Evolutionary conservation across 2,113 vertebrate genomes (phyloP).

Genomic region (Dolichotis patagonum): DNA sequence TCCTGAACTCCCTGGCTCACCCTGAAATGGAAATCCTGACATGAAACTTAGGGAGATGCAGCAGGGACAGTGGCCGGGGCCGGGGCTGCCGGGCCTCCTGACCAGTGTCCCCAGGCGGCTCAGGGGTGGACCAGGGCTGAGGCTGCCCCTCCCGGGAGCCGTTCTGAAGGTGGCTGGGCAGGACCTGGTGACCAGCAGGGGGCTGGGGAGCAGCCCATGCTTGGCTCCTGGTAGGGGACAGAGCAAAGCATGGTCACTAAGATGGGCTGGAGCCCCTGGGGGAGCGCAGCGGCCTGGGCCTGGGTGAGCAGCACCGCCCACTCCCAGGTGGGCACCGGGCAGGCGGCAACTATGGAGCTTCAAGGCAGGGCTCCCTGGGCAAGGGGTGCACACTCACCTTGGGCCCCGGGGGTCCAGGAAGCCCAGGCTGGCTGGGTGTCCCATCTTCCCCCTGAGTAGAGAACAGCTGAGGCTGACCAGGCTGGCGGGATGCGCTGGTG

Average conservation of each 20-base stretch:
- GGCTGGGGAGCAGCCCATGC: background rate
- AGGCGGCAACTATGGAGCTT: background rate
- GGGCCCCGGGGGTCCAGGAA: conserved; percentile 86
- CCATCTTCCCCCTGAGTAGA: conserved; percentile 92
- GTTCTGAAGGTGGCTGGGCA: background rate
- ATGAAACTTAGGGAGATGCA: background rate
- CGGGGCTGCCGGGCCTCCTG: background rate
- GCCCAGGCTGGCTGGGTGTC: conserved; percentile 89
- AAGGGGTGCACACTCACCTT: conserved; percentile 85
- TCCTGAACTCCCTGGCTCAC: conserved; percentile 82
- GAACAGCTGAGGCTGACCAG: background rate
- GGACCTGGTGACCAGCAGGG: background rate
- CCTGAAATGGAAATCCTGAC: conserved; percentile 72
- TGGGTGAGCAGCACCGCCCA: too few species aligned
- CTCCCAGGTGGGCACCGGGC: fast-evolving
- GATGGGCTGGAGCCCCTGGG: background rate
- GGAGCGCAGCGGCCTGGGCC: background rate
- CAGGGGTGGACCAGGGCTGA: background rate
- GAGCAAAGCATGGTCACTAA: background rate
- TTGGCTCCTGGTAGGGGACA: background rate
- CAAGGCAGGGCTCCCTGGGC: background rate
- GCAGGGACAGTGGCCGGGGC: background rate
- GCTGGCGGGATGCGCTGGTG: background rate
- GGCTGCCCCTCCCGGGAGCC: background rate
- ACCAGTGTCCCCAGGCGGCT: fast-evolving